Percentiles rank a stretch among this genome's conserved stretches.
Evolutionary conservation across 2,888 invertebrate genomes (phyloP).

Genomic region (Trichopria drosophilae): DNA sequence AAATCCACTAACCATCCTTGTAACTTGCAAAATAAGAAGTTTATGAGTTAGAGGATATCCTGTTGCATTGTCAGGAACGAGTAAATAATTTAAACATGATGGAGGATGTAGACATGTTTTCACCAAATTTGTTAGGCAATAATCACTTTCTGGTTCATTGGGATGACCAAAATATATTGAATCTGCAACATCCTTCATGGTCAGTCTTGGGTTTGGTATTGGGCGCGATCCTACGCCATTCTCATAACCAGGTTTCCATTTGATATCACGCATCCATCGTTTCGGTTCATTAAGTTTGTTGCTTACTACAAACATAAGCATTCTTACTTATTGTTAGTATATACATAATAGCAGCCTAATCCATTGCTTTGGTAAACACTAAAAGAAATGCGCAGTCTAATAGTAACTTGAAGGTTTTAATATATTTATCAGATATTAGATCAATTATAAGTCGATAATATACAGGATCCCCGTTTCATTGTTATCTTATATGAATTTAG

Average conservation of each 20-base stretch:
- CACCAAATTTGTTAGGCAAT: slow-evolving; percentile 38
- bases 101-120: slow-evolving; percentile 35
- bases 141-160: slow-evolving; percentile 43
- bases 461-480: too few species aligned
- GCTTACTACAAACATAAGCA: slow-evolving; percentile 23
- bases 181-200: slow-evolving; percentile 7
- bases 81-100: slow-evolving; percentile 40
- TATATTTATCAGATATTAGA: too few species aligned
- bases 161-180: slow-evolving; percentile 44
- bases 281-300: slow-evolving; percentile 37
- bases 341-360: too few species aligned
- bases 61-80: slow-evolving; percentile 38
- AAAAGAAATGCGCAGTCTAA: too few species aligned
- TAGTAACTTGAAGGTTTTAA: too few species aligned
- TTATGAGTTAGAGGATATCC: slow-evolving; percentile 57
- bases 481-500: too few species aligned
- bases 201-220: slow-evolving; percentile 13
- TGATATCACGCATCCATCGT: slow-evolving; percentile 44
- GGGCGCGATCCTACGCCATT: slow-evolving; percentile 11
- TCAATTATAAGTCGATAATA: too few species aligned
- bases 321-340: too few species aligned
- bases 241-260: slow-evolving; percentile 37
- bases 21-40: slow-evolving; percentile 51
- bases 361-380: too few species aligned
- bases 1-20: slow-evolving; percentile 41